A percentile compares a stretch with the other conserved stretches of the same genome.
phyloP scores from a whole-genome alignment of 2,797 vertebrate species.

The Arctocebus calabarensis region DNA sequence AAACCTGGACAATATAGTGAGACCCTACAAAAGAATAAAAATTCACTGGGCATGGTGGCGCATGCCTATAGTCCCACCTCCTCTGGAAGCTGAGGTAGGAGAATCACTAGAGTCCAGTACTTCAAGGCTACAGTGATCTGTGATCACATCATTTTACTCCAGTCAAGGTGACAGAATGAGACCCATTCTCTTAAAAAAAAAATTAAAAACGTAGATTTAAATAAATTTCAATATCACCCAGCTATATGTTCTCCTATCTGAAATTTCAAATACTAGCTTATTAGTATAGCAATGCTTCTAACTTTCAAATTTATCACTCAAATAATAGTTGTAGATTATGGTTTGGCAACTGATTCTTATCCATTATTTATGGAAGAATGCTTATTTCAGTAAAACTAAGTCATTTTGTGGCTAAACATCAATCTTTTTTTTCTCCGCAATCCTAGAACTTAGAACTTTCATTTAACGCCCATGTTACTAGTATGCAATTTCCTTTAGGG shows the following conservation, averaged over 20 bases:
- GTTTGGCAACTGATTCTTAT: neutral
- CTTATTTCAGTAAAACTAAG: conserved; percentile 23
- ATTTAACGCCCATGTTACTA: neutral
- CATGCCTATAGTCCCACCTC: neutral
- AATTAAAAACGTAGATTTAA: conserved; percentile 24
- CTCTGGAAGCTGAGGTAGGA: neutral
- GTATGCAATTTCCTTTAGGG: neutral
- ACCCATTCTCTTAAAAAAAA: neutral
- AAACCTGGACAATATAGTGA: neutral
- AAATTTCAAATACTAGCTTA: conserved; percentile 8
- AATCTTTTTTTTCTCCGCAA: no score
- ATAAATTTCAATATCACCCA: conserved; percentile 26
- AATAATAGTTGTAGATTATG: neutral
- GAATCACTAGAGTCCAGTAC: neutral
- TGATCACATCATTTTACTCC: neutral
- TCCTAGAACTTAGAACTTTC: neutral
- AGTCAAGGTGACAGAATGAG: neutral
- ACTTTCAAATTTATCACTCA: neutral
- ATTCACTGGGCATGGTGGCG: neutral
- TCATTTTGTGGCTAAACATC: neutral
- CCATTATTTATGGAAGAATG: neutral
- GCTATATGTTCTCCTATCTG: neutral
- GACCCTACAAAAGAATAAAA: neutral
- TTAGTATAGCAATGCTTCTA: neutral
- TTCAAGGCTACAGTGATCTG: neutral